phyloP scores from a whole-genome alignment of 64 coral and sea anemone genomes.

The Platygyra sinensis region DNA sequence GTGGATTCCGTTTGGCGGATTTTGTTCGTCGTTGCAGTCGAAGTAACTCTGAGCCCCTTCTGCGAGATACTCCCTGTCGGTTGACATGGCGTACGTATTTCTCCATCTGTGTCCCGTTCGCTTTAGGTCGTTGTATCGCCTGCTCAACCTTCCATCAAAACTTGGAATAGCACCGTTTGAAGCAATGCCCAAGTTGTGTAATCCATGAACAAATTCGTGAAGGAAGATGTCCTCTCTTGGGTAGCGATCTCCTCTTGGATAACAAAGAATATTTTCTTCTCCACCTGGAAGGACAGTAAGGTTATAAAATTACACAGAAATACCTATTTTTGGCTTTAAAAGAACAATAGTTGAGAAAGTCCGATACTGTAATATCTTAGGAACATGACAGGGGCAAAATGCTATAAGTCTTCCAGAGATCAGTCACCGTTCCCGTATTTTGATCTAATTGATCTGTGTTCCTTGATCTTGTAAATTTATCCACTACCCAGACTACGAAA shows the following conservation, averaged over 20 bases:
- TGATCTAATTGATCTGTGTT: no score
- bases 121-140: conserved; percentile 74
- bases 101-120: conserved; percentile 48
- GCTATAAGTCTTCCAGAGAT: no score
- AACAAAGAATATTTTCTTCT: conserved; percentile 92
- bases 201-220: conserved; percentile 90
- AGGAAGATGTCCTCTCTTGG: conserved; percentile 95
- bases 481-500: no score
- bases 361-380: no score
- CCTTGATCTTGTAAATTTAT: no score
- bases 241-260: conserved; percentile 64
- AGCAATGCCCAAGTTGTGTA: conserved; percentile 78
- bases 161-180: conserved; percentile 61
- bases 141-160: conserved; percentile 69
- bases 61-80: conserved; percentile 86
- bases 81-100: conserved; percentile 90
- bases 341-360: no score
- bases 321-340: no score
- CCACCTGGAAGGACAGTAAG: conserved; percentile 43
- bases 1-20: conserved; percentile 79
- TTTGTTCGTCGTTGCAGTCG: conserved; percentile 76
- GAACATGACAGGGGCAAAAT: no score
- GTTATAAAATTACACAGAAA: background rate
- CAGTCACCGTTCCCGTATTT: no score
- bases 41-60: conserved; percentile 94